Evolutionary conservation across 2,797 vertebrate genomes (phyloP).

Genomic region (Orestias chungarensis): DNA sequence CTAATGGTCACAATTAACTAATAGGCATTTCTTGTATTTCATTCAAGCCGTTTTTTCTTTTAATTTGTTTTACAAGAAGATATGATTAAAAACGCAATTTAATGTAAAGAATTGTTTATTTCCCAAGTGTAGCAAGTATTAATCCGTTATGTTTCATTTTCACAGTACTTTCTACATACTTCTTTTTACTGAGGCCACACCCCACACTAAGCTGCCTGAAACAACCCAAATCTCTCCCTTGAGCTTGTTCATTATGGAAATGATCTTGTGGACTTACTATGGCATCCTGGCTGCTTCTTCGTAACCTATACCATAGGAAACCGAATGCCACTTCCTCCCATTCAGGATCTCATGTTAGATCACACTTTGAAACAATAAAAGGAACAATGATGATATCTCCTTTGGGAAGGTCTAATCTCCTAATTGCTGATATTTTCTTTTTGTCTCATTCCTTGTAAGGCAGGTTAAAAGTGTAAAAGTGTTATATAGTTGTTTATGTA

Average conservation of each 20-base stretch:
- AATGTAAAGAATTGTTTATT: not conserved
- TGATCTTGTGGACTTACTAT: slow-evolving; percentile 36
- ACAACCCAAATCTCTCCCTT: slow-evolving; percentile 41
- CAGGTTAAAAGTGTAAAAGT: not conserved
- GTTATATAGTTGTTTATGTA: not conserved
- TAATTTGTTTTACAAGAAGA: not conserved
- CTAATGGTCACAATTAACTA: not conserved
- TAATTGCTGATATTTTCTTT: slow-evolving; percentile 25
- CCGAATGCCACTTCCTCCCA: slow-evolving; percentile 74
- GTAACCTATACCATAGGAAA: slow-evolving; percentile 65
- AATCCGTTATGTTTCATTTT: not conserved
- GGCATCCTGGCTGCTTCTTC: slow-evolving; percentile 60
- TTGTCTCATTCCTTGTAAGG: slow-evolving; percentile 47
- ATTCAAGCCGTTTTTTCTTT: not conserved
- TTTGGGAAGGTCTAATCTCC: slow-evolving; percentile 41
- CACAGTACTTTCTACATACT: not conserved
- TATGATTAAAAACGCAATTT: not conserved
- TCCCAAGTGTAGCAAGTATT: not conserved
- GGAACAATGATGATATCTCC: slow-evolving; percentile 62
- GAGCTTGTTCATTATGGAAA: slow-evolving; percentile 49
- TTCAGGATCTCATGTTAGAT: slow-evolving; percentile 65
- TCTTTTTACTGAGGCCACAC: slow-evolving; percentile 16
- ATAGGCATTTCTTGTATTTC: not conserved
- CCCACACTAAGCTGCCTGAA: slow-evolving; percentile 29
- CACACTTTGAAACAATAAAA: slow-evolving; percentile 64